These are phyloP conservation scores for Gouania willdenowi DNA, from an alignment of 2,797 vertebrate genomes.

Conservation along the genomic window DNA sequence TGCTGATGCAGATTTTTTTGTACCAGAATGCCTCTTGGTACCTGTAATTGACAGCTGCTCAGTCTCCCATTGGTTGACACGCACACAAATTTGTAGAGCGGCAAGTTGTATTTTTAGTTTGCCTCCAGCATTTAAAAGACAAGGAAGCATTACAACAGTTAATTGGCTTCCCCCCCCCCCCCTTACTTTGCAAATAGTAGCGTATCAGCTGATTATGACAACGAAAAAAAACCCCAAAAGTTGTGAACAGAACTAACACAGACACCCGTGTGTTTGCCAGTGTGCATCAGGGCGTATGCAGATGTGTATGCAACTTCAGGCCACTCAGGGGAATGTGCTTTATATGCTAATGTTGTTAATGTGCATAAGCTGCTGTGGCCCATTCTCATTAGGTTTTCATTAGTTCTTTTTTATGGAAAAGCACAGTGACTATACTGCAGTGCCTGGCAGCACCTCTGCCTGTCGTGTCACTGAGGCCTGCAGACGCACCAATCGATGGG, in stretches of 20 bases:
- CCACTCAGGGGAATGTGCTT: constrained; percentile 57
- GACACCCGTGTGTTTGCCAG: constrained; percentile 15
- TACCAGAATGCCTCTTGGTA: constrained; percentile 21
- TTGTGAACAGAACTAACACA: constrained; percentile 1
- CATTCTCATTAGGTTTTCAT: constrained; percentile 77
- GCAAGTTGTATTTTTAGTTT: neutral
- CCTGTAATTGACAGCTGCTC: constrained; percentile 22
- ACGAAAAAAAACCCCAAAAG: too few species aligned
- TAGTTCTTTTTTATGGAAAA: constrained; percentile 65
- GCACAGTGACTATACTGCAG: constrained; percentile 38
- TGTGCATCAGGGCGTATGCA: constrained; percentile 1
- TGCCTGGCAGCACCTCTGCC: constrained; percentile 9
- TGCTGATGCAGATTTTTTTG: constrained; percentile 60
- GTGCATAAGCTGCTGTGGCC: constrained; percentile 65
- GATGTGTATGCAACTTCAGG: constrained; percentile 17
- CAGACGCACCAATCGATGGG: neutral
- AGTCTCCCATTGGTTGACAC: constrained; percentile 6
- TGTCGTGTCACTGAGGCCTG: neutral
- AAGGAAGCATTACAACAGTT: neutral
- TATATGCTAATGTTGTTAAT: constrained; percentile 75
- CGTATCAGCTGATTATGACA: too few species aligned
- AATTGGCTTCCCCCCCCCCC: too few species aligned
- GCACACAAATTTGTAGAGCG: constrained; percentile 12
- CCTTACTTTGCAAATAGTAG: too few species aligned
- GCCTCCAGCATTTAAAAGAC: constrained; percentile 1